Conservation (phyloP, 2,888 invertebrate genomes). For the Julus scanicus region DNA sequence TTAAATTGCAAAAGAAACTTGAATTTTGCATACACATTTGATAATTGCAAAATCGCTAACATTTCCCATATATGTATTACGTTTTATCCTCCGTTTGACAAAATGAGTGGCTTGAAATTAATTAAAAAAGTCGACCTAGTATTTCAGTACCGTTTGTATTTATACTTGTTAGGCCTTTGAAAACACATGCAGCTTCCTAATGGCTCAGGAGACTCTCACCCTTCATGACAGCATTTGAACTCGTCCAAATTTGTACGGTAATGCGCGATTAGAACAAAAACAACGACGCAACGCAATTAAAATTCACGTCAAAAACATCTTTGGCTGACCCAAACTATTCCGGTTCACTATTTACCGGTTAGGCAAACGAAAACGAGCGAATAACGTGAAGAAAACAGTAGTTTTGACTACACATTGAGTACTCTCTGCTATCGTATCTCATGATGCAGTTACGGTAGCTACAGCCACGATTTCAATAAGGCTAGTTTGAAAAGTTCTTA, state of each 20-base stretch:
- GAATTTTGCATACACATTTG: not conserved
- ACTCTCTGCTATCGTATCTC: not conserved
- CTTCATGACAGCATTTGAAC: constrained; percentile 33
- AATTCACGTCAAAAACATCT: constrained; percentile 1
- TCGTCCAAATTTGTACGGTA: not conserved
- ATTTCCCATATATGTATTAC: not conserved
- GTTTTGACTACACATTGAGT: not conserved
- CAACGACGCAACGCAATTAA: constrained; percentile 10
- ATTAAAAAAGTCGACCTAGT: not conserved
- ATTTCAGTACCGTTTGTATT: not conserved
- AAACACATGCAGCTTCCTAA: not conserved
- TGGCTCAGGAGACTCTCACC: not conserved
- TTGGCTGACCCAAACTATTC: not conserved
- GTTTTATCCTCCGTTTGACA: not conserved
- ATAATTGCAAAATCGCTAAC: not conserved
- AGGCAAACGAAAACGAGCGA: not conserved
- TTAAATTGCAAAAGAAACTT: not conserved
- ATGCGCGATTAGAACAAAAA: not conserved
- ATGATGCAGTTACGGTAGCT: not conserved
- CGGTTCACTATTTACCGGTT: not conserved
- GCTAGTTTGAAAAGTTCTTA: not conserved
- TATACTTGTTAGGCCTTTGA: not conserved
- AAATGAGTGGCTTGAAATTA: not conserved
- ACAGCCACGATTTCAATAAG: not conserved
- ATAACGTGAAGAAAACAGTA: not conserved